Evolutionary conservation across 2,797 vertebrate genomes (phyloP).

Genomic region (Rhabdomys pumilio): DNA sequence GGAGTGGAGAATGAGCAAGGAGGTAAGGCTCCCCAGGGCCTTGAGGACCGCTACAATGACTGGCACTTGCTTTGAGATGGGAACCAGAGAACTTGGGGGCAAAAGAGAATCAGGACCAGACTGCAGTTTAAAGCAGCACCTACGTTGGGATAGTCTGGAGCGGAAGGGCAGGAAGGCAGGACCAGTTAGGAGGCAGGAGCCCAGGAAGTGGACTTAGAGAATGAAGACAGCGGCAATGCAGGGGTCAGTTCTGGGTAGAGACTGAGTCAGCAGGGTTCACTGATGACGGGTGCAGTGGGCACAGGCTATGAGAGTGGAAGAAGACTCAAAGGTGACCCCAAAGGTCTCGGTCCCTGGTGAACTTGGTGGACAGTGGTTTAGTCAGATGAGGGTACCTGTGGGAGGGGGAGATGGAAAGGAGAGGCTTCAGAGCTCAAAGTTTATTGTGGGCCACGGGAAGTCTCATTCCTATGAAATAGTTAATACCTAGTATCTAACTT

Average conservation of each 20-base stretch:
- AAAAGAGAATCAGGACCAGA: not conserved
- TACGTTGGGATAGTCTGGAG: not conserved
- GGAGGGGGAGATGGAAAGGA: not conserved
- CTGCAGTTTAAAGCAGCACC: not conserved
- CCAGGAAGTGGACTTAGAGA: not conserved
- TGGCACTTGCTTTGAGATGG: not conserved
- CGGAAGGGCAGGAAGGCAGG: not conserved
- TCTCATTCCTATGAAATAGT: not conserved
- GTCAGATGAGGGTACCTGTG: not conserved
- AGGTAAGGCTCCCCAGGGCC: not conserved
- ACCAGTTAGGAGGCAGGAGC: not conserved
- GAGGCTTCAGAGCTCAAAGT: not conserved
- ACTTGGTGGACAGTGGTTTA: not conserved
- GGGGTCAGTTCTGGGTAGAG: not conserved
- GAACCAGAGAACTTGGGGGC: not conserved
- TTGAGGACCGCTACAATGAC: not conserved
- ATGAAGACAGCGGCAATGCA: not conserved
- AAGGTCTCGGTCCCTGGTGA: not conserved
- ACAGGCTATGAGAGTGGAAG: not conserved
- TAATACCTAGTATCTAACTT: constrained; percentile 2
- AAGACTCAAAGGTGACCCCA: not conserved
- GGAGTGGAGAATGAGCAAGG: not conserved
- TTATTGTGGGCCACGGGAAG: not conserved
- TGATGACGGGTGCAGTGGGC: not conserved
- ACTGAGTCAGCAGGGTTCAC: not conserved